Conservation (phyloP, 2,113 vertebrate genomes). For the Apaloderma vittatum region DNA sequence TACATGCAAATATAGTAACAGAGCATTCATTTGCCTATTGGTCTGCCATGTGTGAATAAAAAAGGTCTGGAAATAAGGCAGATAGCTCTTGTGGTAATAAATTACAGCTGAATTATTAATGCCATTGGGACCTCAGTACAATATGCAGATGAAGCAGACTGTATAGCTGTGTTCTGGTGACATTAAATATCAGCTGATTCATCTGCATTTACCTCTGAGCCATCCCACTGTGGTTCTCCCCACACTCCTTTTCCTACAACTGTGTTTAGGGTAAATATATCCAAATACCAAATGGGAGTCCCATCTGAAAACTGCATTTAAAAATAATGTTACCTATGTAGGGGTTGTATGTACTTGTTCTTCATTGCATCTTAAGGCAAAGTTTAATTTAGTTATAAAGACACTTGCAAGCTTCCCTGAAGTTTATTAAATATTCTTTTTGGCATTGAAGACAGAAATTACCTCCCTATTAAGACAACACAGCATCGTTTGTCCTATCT, state of each 20-base stretch:
- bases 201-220: not conserved
- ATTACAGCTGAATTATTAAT: not conserved
- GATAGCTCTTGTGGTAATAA: not conserved
- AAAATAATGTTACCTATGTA: not conserved
- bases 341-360: not conserved
- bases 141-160: not conserved
- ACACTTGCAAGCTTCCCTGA: not conserved
- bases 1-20: not conserved
- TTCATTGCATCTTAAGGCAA: not conserved
- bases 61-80: not conserved
- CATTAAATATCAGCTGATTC: not conserved
- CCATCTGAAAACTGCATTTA: not conserved
- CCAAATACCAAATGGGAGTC: rapidly evolving
- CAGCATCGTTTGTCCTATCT: not conserved
- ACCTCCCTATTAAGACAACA: not conserved
- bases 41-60: not conserved
- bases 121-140: not conserved
- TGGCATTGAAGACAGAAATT: not conserved
- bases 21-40: not conserved
- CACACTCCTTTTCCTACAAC: not conserved
- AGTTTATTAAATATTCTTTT: constrained; percentile 2
- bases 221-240: not conserved
- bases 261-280: not conserved
- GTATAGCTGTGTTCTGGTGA: not conserved
- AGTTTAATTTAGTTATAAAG: not conserved